phyloP scores from a whole-genome alignment of 2,113 vertebrate genomes.

The Heteronetta atricapilla region DNA sequence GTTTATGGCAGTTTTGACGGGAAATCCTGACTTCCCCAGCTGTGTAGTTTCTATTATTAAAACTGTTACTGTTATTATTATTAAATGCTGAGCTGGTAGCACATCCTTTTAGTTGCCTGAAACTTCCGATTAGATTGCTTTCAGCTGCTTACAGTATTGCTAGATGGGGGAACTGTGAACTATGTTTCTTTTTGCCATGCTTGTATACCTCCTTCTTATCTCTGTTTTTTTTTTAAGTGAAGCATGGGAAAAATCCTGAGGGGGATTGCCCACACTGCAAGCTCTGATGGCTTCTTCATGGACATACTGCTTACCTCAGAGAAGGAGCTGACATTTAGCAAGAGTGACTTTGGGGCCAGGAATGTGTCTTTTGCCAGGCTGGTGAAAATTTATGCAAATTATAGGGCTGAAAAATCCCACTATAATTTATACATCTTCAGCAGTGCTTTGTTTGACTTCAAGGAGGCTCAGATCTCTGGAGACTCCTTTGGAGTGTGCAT shows the following conservation, averaged over 20 bases:
- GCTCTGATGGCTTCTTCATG: neutral
- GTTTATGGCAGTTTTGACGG: neutral
- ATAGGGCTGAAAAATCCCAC: neutral
- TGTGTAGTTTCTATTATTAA: constrained; percentile 26
- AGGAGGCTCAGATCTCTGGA: neutral
- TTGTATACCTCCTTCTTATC: neutral
- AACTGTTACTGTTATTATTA: neutral
- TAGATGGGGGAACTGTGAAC: neutral
- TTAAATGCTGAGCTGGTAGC: constrained; percentile 17
- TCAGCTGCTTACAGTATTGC: neutral
- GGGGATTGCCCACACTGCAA: neutral
- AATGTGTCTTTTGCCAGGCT: neutral
- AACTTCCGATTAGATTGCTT: neutral
- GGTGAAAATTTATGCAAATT: neutral
- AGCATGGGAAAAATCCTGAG: neutral
- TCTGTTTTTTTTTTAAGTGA: neutral
- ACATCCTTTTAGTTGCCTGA: neutral
- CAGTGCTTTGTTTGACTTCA: neutral
- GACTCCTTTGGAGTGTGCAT: neutral
- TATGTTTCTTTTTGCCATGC: neutral
- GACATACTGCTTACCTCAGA: neutral
- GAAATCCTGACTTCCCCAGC: neutral
- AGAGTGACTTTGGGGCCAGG: neutral
- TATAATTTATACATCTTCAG: neutral
- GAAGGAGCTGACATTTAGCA: neutral